A percentile compares a stretch with the other conserved stretches of the same genome.
These are phyloP conservation scores for Eonycteris spelaea DNA, from an alignment of 2,113 vertebrate genomes.

Conservation along the genomic window DNA sequence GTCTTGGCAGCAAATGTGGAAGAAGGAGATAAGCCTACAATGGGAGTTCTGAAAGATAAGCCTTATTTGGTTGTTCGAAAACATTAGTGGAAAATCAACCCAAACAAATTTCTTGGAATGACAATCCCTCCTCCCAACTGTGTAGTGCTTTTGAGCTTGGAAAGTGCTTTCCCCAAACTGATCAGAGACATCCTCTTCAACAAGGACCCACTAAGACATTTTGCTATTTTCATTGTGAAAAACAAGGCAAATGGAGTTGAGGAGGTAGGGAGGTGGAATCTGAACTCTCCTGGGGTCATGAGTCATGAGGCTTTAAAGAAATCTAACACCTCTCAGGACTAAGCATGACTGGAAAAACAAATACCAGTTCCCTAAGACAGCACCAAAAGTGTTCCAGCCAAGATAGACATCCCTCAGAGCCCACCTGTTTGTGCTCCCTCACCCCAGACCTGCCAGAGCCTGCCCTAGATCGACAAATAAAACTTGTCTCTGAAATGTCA, in stretches of 20 bases:
- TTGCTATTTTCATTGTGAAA: not conserved
- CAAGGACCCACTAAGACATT: not conserved
- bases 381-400: not conserved
- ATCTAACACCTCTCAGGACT: not conserved
- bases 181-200: not conserved
- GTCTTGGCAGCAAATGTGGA: not conserved
- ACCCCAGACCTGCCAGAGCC: not conserved
- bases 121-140: not conserved
- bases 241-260: not conserved
- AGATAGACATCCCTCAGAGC: not conserved
- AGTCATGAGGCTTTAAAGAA: constrained; percentile 45
- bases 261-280: not conserved
- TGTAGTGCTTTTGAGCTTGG: not conserved
- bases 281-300: not conserved
- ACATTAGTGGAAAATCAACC: not conserved
- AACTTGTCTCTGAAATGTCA: not conserved
- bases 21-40: not conserved
- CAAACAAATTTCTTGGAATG: not conserved
- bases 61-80: not conserved
- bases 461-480: not conserved
- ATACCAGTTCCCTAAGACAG: not conserved
- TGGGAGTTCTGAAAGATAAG: not conserved
- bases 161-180: not conserved
- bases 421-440: not conserved
- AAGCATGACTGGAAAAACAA: constrained; percentile 30